A percentile compares a stretch with the other conserved stretches of the same genome.
Evolutionary conservation across 2,888 invertebrate species (phyloP).

Genomic region (Heliconius ethilla): DNA sequence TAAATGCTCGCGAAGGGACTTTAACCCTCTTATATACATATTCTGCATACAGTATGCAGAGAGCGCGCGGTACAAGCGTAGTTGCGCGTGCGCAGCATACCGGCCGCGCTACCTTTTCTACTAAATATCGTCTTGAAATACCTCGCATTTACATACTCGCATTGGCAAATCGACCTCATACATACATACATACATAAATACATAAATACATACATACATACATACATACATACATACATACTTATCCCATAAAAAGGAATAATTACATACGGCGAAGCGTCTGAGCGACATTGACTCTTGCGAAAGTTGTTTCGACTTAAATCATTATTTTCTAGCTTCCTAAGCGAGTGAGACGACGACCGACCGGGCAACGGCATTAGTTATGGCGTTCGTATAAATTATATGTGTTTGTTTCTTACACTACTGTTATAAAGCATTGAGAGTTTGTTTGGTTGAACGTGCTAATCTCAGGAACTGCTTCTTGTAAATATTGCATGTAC

Average conservation of each 20-base stretch:
- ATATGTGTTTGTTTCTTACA: neutral
- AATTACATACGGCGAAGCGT: conserved; percentile 7
- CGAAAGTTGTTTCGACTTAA: conserved; percentile 23
- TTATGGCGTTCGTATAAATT: conserved; percentile 48
- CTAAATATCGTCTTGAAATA: conserved; percentile 54
- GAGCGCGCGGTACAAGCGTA: conserved; percentile 64
- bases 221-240: neutral
- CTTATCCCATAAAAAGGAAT: conserved; percentile 3
- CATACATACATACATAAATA: neutral
- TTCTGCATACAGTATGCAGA: conserved; percentile 64
- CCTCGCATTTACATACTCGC: conserved; percentile 48
- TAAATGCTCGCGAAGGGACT: conserved; percentile 67
- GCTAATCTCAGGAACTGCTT: neutral
- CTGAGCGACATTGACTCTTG: neutral
- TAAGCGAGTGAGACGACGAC: conserved; percentile 46
- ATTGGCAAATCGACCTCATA: conserved; percentile 7
- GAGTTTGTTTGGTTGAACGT: neutral
- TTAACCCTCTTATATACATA: conserved; percentile 58
- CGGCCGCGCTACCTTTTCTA: conserved; percentile 52
- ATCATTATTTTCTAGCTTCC: conserved; percentile 20
- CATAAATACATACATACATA: conserved; percentile 14
- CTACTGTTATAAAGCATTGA: neutral
- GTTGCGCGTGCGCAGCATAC: conserved; percentile 68
- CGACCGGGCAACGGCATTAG: conserved; percentile 57
- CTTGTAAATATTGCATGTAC: neutral